Evolutionary conservation across 92 coral and sea anemone species (phyloP).

Genomic region (Phenganax subtilis): DNA sequence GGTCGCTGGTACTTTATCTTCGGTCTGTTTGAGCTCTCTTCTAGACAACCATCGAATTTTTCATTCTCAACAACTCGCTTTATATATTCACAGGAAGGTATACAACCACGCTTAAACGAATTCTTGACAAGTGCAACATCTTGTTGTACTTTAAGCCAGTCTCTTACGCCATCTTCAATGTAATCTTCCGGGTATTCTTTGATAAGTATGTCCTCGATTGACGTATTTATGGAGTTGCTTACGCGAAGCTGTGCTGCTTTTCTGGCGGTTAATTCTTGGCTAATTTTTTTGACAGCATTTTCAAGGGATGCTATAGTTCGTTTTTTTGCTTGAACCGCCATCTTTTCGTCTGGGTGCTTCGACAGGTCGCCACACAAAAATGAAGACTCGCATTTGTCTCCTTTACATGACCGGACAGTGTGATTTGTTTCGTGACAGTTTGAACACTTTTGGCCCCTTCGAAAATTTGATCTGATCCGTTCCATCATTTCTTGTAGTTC

Average conservation of each 20-base stretch:
- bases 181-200: conserved; percentile 43
- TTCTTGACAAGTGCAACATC: conserved; percentile 39
- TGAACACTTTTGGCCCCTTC: conserved; percentile 28
- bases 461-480: neutral
- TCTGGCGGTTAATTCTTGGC: conserved; percentile 39
- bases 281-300: too few species aligned
- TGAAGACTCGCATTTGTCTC: too few species aligned
- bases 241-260: conserved; percentile 37
- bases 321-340: too few species aligned
- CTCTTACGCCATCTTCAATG: conserved; percentile 14
- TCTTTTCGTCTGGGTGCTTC: too few species aligned
- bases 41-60: neutral
- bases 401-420: conserved; percentile 47
- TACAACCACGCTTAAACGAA: conserved; percentile 9
- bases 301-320: too few species aligned
- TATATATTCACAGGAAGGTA: conserved; percentile 33
- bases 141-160: conserved; percentile 44
- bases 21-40: neutral
- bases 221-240: conserved; percentile 30
- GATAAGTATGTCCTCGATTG: conserved; percentile 39
- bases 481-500: conserved; percentile 18
- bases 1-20: conserved; percentile 10
- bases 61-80: neutral
- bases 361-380: too few species aligned
- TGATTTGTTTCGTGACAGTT: conserved; percentile 50